Evolutionary conservation across 2,113 vertebrate genomes (phyloP).

Genomic region (Ornithorhynchus anatinus): DNA sequence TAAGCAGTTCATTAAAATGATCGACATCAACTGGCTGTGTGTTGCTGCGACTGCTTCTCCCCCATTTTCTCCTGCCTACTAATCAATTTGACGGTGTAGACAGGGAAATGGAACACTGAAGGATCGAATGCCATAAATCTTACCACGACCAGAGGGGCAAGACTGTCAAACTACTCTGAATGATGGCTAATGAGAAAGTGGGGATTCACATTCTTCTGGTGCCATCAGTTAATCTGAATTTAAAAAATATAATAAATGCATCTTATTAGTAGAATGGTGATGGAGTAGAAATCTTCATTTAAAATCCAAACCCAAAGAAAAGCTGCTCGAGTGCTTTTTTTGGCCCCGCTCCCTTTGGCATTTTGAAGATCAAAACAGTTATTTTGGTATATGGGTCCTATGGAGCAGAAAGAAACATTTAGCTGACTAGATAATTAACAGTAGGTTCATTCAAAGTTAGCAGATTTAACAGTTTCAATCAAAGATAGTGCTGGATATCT

Average conservation of each 20-base stretch:
- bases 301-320: not conserved
- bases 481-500: slow-evolving; percentile 16
- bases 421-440: not conserved
- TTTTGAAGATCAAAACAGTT: not conserved
- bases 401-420: not conserved
- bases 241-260: slow-evolving; percentile 37
- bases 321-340: not conserved
- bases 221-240: slow-evolving; percentile 27
- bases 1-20: slow-evolving; percentile 30
- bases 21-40: not conserved
- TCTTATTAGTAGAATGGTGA: not conserved
- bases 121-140: slow-evolving; percentile 35
- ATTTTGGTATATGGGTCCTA: not conserved
- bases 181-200: slow-evolving; percentile 20
- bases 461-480: slow-evolving; percentile 22
- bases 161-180: slow-evolving; percentile 31
- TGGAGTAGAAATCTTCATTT: not conserved
- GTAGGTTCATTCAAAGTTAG: slow-evolving; percentile 15
- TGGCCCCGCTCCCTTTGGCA: not conserved
- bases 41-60: not conserved
- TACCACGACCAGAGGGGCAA: not conserved
- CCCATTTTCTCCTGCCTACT: slow-evolving; percentile 15
- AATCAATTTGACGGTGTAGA: slow-evolving; percentile 41
- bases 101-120: slow-evolving; percentile 19
- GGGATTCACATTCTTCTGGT: slow-evolving; percentile 11